Conservation (phyloP, 2,888 invertebrate genomes). For the Dicyrtoma fusca region DNA sequence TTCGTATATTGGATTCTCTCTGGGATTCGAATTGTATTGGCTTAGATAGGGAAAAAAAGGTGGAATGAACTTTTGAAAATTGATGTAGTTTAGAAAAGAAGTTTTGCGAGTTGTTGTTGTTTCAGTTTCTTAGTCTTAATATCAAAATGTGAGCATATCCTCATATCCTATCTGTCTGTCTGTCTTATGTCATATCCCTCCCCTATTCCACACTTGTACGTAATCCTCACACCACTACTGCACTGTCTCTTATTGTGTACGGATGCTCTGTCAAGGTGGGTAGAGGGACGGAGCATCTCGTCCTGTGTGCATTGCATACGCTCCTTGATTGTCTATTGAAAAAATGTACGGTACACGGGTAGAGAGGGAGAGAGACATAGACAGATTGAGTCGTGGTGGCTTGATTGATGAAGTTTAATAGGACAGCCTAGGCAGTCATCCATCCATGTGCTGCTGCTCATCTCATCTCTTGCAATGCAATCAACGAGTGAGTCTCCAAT, state of each 20-base stretch:
- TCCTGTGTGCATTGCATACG: not conserved
- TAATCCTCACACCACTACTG: too few species aligned
- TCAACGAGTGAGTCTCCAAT: too few species aligned
- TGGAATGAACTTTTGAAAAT: conserved; percentile 29
- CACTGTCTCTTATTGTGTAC: not conserved
- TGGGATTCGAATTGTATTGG: too few species aligned
- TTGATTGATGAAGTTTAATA: conserved; percentile 33
- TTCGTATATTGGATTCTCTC: too few species aligned
- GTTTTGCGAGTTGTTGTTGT: conserved; percentile 29
- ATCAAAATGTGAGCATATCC: conserved; percentile 1
- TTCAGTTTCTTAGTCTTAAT: conserved; percentile 20
- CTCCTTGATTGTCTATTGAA: too few species aligned
- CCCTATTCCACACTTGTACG: not conserved
- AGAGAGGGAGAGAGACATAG: not conserved
- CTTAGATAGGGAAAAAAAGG: conserved; percentile 3
- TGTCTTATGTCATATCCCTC: conserved; percentile 33
- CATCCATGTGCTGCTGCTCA: not conserved
- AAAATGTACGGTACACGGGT: not conserved
- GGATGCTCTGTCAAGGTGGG: not conserved
- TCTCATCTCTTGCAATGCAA: not conserved
- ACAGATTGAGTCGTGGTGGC: conserved; percentile 9
- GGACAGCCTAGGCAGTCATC: conserved; percentile 7
- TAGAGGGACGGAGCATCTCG: too few species aligned
- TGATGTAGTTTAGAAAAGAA: conserved; percentile 34
- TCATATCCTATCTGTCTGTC: conserved; percentile 5